phyloP scores from a whole-genome alignment of 2,888 invertebrate genomes.

The Papilio elwesi region DNA sequence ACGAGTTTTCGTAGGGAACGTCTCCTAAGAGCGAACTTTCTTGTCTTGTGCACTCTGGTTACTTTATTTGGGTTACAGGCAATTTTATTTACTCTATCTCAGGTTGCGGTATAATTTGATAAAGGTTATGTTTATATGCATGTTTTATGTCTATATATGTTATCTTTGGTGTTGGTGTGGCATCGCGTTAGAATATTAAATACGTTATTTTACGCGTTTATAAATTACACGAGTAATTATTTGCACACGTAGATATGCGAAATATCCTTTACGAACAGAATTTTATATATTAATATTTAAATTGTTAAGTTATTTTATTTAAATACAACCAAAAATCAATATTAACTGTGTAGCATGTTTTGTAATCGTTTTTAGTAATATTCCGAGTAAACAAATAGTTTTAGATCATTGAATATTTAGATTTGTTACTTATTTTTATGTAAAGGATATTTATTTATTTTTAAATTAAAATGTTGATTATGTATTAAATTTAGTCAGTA shows the following conservation, averaged over 20 bases:
- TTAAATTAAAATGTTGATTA: not conserved
- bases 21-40: conserved; percentile 58
- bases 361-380: conserved; percentile 1
- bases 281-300: not conserved
- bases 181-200: conserved; percentile 60
- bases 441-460: conserved; percentile 36
- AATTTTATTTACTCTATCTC: conserved; percentile 45
- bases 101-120: conserved; percentile 63
- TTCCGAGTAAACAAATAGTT: not conserved
- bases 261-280: conserved; percentile 35
- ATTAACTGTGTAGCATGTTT: not conserved
- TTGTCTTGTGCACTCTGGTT: conserved; percentile 69
- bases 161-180: conserved; percentile 78
- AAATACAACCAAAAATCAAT: not conserved
- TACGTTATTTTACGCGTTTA: conserved; percentile 12
- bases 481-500: not conserved
- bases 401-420: conserved; percentile 2
- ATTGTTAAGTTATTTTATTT: not conserved
- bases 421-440: conserved; percentile 9
- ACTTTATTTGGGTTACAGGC: conserved; percentile 52
- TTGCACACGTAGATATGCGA: conserved; percentile 20
- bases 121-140: conserved; percentile 50
- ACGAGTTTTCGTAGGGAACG: conserved; percentile 38
- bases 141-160: conserved; percentile 44
- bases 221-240: conserved; percentile 14